Percentiles rank a stretch among this genome's conserved stretches.
These are phyloP conservation scores for Labia minor DNA, from an alignment of 2,888 invertebrate species.

Conservation along the genomic window DNA sequence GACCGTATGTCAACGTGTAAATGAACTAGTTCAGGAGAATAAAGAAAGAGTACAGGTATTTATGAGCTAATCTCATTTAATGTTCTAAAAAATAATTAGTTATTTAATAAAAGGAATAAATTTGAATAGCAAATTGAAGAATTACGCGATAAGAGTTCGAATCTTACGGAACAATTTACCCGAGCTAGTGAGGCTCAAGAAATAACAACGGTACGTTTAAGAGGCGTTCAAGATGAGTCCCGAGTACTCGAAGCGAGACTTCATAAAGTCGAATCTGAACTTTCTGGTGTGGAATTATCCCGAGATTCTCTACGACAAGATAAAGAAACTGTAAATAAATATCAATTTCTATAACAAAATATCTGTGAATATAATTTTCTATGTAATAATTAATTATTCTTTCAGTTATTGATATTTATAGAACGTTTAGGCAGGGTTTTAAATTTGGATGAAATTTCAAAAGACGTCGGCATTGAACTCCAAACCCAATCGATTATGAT, in stretches of 20 bases:
- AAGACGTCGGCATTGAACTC: conserved; percentile 68
- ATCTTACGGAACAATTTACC: conserved; percentile 60
- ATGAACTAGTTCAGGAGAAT: conserved; percentile 64
- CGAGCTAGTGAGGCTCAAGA: conserved; percentile 55
- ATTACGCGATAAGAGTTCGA: conserved; percentile 61
- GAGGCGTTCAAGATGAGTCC: conserved; percentile 65
- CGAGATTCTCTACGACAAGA: conserved; percentile 63
- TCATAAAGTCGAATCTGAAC: conserved; percentile 68
- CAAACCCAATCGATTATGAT: conserved; percentile 74
- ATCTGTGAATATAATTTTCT: too few relatives aligned
- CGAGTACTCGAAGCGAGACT: conserved; percentile 60
- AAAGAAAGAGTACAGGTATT: conserved; percentile 67
- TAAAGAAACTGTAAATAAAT: conserved; percentile 57
- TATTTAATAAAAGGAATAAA: not conserved
- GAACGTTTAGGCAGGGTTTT: conserved; percentile 71
- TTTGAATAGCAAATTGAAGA: conserved; percentile 64
- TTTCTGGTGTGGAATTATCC: conserved; percentile 58
- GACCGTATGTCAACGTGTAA: conserved; percentile 65
- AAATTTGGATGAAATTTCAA: conserved; percentile 72
- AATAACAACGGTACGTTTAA: conserved; percentile 50
- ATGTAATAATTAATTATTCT: conserved; percentile 28
- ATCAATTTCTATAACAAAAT: not conserved
- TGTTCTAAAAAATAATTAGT: too few relatives aligned
- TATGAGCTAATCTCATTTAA: not conserved
- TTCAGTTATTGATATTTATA: conserved; percentile 68